phyloP scores from a whole-genome alignment of 2,888 invertebrate genomes.

The Volucella inanis region DNA sequence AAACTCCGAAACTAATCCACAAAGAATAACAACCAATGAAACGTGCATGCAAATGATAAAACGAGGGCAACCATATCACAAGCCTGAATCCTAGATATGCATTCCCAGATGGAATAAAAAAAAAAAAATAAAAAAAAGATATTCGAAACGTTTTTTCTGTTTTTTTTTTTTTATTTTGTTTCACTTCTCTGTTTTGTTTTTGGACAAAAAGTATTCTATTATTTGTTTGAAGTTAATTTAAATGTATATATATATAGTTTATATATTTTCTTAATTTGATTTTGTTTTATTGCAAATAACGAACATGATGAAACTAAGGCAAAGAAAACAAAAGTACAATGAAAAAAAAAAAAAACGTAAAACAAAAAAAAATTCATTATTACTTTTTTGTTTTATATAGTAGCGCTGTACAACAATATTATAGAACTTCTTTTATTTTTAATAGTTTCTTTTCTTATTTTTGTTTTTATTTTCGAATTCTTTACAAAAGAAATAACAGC shows the following conservation, averaged over 20 bases:
- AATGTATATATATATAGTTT: constrained; percentile 35
- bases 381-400: constrained; percentile 7
- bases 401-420: not conserved
- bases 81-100: not conserved
- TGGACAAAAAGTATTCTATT: constrained; percentile 49
- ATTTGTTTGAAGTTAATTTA: constrained; percentile 48
- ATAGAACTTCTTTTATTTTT: constrained; percentile 16
- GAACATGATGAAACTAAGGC: constrained; percentile 48
- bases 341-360: constrained; percentile 40
- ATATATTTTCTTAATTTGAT: constrained; percentile 57
- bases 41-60: too few relatives aligned
- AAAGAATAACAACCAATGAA: not conserved
- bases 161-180: constrained; percentile 60
- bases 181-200: constrained; percentile 48
- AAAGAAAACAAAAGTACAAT: constrained; percentile 45
- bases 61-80: constrained; percentile 5
- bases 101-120: constrained; percentile 9
- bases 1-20: not conserved
- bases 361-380: constrained; percentile 44
- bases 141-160: constrained; percentile 13
- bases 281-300: constrained; percentile 73
- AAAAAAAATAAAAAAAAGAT: constrained; percentile 28
- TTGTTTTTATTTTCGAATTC: constrained; percentile 51
- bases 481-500: constrained; percentile 72
- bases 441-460: constrained; percentile 27